Evolutionary conservation across 2,888 invertebrate species (phyloP).

Genomic region (Aspidiotus destructor): DNA sequence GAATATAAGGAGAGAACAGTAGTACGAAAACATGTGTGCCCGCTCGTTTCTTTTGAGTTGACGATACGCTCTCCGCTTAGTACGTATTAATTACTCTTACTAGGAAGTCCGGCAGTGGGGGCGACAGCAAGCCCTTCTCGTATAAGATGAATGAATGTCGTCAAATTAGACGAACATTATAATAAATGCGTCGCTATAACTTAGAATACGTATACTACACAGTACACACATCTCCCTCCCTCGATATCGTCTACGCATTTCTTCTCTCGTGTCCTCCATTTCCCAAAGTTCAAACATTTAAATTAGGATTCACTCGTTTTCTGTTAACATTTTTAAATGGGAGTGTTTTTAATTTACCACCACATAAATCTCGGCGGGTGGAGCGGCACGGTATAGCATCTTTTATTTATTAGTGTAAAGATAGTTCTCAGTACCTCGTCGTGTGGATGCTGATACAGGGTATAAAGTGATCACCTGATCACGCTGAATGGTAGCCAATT

Average conservation of each 20-base stretch:
- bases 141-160: conserved; percentile 29
- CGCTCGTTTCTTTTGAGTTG: conserved; percentile 6
- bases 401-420: neutral
- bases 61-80: conserved; percentile 19
- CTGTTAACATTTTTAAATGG: conserved; percentile 27
- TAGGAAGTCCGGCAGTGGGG: conserved; percentile 21
- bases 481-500: neutral
- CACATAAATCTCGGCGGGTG: conserved; percentile 21
- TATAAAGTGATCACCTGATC: too few relatives aligned
- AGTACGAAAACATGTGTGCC: conserved; percentile 6
- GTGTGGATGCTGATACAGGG: too few relatives aligned
- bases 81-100: conserved; percentile 19
- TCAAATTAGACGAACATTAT: conserved; percentile 31
- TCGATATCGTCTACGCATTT: neutral
- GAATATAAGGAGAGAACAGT: neutral
- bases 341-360: conserved; percentile 31
- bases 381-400: neutral
- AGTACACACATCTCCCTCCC: too few relatives aligned
- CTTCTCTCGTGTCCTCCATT: conserved; percentile 18
- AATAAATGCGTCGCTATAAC: conserved; percentile 23
- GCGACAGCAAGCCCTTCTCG: neutral
- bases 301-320: conserved; percentile 25
- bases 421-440: neutral
- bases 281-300: conserved; percentile 29
- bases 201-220: neutral